Conservation (phyloP, 2,888 invertebrate genomes). For the Cynaeus angustus region DNA sequence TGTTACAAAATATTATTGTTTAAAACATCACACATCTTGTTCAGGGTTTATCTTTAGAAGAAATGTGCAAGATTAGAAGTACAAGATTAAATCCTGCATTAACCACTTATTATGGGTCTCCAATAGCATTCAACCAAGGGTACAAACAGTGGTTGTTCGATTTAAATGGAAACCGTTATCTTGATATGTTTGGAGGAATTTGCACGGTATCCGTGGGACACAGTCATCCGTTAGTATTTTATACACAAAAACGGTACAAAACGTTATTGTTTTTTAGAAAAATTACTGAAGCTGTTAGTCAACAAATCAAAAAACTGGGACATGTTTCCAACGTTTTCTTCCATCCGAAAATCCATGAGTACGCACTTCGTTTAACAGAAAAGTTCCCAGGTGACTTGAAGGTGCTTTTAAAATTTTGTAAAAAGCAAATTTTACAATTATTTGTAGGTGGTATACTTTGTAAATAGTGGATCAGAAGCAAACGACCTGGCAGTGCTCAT, state of each 20-base stretch:
- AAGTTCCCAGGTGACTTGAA: constrained; percentile 92
- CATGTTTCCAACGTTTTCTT: constrained; percentile 95
- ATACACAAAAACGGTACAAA: too few species aligned
- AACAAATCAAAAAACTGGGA: constrained; percentile 89
- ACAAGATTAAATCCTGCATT: constrained; percentile 82
- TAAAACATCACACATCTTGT: too few species aligned
- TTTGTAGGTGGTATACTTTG: constrained; percentile 88
- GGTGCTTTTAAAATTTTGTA: constrained; percentile 71
- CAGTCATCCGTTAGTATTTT: constrained; percentile 92
- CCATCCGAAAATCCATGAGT: constrained; percentile 93
- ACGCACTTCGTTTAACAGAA: constrained; percentile 85
- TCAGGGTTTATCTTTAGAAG: constrained; percentile 78
- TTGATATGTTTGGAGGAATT: constrained; percentile 97
- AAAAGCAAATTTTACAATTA: too few species aligned
- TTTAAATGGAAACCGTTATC: constrained; percentile 87
- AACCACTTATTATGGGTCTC: constrained; percentile 85
- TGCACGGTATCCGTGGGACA: constrained; percentile 98
- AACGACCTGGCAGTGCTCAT: constrained; percentile 95
- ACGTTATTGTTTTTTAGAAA: constrained; percentile 76
- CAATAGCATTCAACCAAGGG: constrained; percentile 88
- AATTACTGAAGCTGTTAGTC: constrained; percentile 84
- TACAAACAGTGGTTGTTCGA: constrained; percentile 96
- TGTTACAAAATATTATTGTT: too few species aligned
- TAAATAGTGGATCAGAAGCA: constrained; percentile 98
- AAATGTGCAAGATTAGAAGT: constrained; percentile 76